Evolutionary conservation across 2,113 vertebrate species (phyloP).

Genomic region (Zosterops lateralis): DNA sequence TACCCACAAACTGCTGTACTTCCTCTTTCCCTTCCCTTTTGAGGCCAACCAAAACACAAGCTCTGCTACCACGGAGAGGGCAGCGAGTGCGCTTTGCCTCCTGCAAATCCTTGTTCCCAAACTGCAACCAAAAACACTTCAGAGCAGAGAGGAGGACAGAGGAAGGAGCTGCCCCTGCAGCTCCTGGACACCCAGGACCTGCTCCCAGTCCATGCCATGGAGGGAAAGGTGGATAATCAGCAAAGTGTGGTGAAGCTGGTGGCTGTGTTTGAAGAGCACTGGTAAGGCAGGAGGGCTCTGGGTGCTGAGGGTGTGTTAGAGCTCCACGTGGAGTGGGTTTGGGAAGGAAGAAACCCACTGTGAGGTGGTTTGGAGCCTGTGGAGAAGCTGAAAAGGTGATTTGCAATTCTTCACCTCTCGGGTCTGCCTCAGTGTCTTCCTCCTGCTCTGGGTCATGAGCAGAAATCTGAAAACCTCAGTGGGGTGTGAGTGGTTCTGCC

Average conservation of each 20-base stretch:
- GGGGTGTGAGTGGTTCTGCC: not conserved
- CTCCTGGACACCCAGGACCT: not conserved
- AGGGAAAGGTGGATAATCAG: not conserved
- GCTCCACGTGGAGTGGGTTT: not conserved
- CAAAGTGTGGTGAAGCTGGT: constrained; percentile 24
- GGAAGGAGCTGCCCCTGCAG: not conserved
- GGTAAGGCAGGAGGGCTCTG: constrained; percentile 43
- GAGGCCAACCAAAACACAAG: not conserved
- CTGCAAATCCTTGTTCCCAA: not conserved
- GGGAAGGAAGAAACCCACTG: not conserved
- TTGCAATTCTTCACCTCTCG: fast-evolving
- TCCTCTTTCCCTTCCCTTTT: constrained; percentile 42
- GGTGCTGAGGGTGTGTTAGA: not conserved
- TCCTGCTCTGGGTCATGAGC: not conserved
- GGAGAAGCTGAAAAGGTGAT: not conserved
- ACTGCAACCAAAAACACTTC: not conserved
- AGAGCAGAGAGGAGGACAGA: not conserved
- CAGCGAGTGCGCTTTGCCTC: not conserved
- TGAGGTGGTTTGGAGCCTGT: not conserved
- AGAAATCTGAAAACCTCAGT: not conserved
- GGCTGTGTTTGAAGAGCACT: constrained; percentile 53
- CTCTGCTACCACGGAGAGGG: not conserved
- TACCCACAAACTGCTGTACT: not conserved
- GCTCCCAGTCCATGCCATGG: not conserved
- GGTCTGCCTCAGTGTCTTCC: not conserved